Percentiles rank a stretch among this genome's conserved stretches.
Conservation (phyloP, 2,797 vertebrate genomes). For the Chloroceryle inda region DNA sequence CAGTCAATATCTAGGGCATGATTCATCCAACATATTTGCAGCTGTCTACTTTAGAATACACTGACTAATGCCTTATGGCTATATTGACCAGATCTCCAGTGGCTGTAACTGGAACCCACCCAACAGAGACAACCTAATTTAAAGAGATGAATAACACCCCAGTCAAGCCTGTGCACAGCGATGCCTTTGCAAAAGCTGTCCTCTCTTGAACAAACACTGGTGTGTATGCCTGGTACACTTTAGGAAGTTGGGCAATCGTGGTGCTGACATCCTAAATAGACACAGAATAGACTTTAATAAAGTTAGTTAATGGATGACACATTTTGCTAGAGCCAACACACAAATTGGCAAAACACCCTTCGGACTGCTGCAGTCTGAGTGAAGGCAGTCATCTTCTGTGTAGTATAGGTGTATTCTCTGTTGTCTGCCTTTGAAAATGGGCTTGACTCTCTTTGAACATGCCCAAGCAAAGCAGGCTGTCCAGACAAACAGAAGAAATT, state of each 20-base stretch:
- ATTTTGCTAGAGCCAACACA: not conserved
- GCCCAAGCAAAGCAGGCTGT: not conserved
- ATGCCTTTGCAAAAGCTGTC: not conserved
- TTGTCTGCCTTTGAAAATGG: not conserved
- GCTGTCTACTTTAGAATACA: constrained; percentile 24
- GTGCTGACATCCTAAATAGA: not conserved
- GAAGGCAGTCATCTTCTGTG: not conserved
- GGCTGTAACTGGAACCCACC: not conserved
- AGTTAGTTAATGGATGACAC: not conserved
- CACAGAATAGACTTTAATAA: not conserved
- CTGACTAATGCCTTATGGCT: constrained; percentile 27
- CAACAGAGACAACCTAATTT: constrained; percentile 42
- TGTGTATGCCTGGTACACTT: not conserved
- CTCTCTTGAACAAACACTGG: not conserved
- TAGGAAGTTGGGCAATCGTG: not conserved
- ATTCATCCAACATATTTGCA: constrained; percentile 45
- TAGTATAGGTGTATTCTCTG: not conserved
- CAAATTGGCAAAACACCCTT: not conserved
- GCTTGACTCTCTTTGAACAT: not conserved
- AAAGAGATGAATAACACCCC: constrained; percentile 33
- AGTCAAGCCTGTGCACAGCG: not conserved
- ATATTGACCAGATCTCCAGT: constrained; percentile 35
- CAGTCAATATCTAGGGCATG: not conserved
- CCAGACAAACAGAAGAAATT: not conserved
- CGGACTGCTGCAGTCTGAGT: not conserved